These are phyloP conservation scores for Myrmophylax atrothorax DNA, from an alignment of 2,113 vertebrate species.

Conservation along the genomic window DNA sequence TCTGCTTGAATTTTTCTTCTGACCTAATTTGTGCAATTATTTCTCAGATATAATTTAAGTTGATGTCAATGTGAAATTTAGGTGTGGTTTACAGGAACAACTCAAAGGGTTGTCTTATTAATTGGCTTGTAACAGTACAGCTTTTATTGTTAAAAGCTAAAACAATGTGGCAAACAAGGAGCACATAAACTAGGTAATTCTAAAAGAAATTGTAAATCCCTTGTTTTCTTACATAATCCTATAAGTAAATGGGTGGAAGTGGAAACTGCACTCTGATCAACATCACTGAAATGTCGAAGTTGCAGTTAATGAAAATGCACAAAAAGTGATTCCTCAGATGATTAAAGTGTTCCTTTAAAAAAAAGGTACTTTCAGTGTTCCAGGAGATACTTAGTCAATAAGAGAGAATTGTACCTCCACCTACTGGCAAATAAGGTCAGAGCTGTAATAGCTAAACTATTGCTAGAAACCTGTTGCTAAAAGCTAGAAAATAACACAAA, in stretches of 20 bases:
- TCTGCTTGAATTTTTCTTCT: not conserved
- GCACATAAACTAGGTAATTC: not conserved
- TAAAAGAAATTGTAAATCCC: not conserved
- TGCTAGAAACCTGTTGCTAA: not conserved
- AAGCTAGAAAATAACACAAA: not conserved
- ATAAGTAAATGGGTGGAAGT: not conserved
- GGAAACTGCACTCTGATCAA: not conserved
- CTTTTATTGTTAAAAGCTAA: not conserved
- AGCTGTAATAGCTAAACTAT: not conserved
- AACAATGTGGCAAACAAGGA: not conserved
- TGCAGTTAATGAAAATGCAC: not conserved
- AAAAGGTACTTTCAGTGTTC: not conserved
- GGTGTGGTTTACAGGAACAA: not conserved
- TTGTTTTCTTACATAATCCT: not conserved
- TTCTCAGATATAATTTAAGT: not conserved
- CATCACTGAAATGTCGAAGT: not conserved
- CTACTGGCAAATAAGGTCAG: not conserved
- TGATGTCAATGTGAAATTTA: not conserved
- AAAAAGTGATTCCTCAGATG: not conserved
- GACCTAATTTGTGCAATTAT: not conserved
- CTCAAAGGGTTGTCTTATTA: not conserved
- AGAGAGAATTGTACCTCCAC: constrained; percentile 5
- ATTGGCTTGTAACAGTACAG: not conserved
- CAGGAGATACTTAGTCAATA: not conserved
- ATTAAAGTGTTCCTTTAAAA: not conserved